Percentiles rank a stretch among this genome's conserved stretches.
These are phyloP conservation scores for Loris lydekkerianus DNA, from an alignment of 2,797 vertebrate genomes.

Conservation along the genomic window DNA sequence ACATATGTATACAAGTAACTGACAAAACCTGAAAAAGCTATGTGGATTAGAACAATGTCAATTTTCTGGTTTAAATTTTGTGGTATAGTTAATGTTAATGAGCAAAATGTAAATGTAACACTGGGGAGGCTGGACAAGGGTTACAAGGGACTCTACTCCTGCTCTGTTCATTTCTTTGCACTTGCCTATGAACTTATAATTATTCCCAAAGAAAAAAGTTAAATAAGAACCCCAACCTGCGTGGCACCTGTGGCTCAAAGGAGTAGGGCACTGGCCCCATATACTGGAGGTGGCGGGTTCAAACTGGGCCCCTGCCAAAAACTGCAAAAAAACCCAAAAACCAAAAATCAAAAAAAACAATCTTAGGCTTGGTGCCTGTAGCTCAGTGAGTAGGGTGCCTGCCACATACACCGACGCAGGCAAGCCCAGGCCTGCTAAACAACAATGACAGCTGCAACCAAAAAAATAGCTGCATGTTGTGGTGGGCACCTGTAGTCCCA, in stretches of 20 bases:
- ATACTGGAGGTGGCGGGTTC: too few relatives aligned
- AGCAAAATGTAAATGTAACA: neutral
- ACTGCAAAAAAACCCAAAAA: neutral
- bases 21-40: neutral
- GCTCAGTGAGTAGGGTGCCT: too few relatives aligned
- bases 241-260: too few relatives aligned
- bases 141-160: neutral
- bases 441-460: too few relatives aligned
- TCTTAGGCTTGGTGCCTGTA: too few relatives aligned
- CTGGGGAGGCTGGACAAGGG: neutral
- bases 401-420: too few relatives aligned
- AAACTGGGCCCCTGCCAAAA: too few relatives aligned
- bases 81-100: neutral
- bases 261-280: too few relatives aligned
- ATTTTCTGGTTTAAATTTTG: neutral
- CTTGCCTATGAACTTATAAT: neutral
- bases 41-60: neutral
- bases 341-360: too few relatives aligned
- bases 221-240: neutral
- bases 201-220: neutral
- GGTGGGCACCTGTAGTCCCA: accelerated
- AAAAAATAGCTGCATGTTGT: neutral
- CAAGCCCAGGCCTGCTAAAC: too few relatives aligned
- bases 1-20: neutral
- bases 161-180: neutral